A percentile compares a stretch with the other conserved stretches of the same genome.
These are phyloP conservation scores for Temnothorax ravouxi DNA, from an alignment of 2,888 invertebrate genomes.

Conservation along the genomic window DNA sequence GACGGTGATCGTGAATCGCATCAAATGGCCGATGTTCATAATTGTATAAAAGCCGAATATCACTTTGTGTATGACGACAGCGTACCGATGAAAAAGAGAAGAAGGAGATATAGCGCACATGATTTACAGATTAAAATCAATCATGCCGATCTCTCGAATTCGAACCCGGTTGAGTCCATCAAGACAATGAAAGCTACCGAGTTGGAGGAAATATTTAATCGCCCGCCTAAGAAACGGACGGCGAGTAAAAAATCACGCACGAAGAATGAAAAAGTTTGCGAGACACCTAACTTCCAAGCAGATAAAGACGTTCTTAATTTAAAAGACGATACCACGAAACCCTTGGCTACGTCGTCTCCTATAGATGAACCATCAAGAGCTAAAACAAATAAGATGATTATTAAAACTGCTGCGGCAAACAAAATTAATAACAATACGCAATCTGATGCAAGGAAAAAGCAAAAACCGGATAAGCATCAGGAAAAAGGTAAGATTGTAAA, in stretches of 20 bases:
- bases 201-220: constrained; percentile 80
- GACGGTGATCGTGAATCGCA: neutral
- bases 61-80: constrained; percentile 80
- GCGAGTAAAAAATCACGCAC: constrained; percentile 57
- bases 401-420: constrained; percentile 32
- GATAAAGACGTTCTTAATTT: constrained; percentile 46
- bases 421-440: constrained; percentile 34
- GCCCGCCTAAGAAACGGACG: constrained; percentile 71
- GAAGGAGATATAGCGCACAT: constrained; percentile 76
- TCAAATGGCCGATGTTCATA: neutral
- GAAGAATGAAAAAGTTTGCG: constrained; percentile 59
- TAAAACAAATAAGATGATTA: constrained; percentile 62
- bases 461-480: constrained; percentile 38
- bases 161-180: constrained; percentile 63
- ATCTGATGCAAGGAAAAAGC: constrained; percentile 54
- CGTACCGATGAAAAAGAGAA: constrained; percentile 74
- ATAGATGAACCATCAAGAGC: constrained; percentile 58
- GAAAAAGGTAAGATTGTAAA: constrained; percentile 57
- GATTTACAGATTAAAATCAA: constrained; percentile 77
- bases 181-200: constrained; percentile 76
- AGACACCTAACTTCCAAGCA: constrained; percentile 21
- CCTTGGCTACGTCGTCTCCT: constrained; percentile 81
- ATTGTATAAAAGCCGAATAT: constrained; percentile 62
- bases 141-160: constrained; percentile 70
- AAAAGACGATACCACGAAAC: constrained; percentile 66